These are phyloP conservation scores for Rhineura floridana DNA, from an alignment of 2,113 vertebrate genomes.

Conservation along the genomic window DNA sequence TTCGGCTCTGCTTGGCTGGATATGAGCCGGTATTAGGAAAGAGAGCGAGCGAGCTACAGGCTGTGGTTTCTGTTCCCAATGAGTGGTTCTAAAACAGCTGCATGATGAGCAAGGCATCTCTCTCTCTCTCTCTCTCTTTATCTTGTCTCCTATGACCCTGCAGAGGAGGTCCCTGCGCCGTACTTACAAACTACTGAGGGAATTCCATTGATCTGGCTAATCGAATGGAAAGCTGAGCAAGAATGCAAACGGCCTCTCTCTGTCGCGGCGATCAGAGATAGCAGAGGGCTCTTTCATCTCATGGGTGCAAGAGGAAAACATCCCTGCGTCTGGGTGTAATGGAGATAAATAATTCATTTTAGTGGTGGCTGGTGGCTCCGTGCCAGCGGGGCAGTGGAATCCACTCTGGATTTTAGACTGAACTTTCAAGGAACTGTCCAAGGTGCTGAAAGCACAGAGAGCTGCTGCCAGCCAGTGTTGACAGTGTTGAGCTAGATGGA, in stretches of 20 bases:
- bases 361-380: too few relatives aligned
- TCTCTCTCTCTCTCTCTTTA: not conserved
- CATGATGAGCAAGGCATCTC: not conserved
- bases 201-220: not conserved
- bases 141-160: not conserved
- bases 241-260: too few relatives aligned
- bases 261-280: not conserved
- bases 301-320: not conserved
- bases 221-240: not conserved
- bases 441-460: too few relatives aligned
- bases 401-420: too few relatives aligned
- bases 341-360: slow-evolving; percentile 9
- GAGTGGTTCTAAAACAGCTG: not conserved
- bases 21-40: not conserved
- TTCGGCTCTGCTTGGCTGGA: not conserved
- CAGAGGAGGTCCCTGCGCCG: not conserved
- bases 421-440: too few relatives aligned
- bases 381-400: too few relatives aligned
- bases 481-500: too few relatives aligned
- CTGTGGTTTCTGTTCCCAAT: not conserved
- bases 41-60: too few relatives aligned
- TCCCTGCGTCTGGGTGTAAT: not conserved
- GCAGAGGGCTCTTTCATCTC: not conserved
- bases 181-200: not conserved
- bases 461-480: too few relatives aligned